A percentile compares a stretch with the other conserved stretches of the same genome.
Conservation (phyloP, 2,113 vertebrate species). For the Phalacrocorax aristotelis region DNA sequence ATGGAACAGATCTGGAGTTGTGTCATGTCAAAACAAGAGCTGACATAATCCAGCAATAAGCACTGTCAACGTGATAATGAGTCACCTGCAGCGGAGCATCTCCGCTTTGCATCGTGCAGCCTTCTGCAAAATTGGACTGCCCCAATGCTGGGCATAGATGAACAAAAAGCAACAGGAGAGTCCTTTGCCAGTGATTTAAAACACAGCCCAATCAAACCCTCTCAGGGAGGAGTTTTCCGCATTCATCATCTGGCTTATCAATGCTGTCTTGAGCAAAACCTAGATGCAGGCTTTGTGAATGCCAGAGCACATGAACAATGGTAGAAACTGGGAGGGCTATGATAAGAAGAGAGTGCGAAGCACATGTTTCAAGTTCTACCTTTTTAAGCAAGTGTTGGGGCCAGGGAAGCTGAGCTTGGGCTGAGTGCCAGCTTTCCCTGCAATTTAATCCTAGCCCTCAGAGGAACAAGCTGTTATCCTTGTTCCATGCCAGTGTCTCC, state of each 20-base stretch:
- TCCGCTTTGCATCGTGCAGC: not conserved
- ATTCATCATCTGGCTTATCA: constrained; percentile 57
- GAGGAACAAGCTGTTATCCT: constrained; percentile 65
- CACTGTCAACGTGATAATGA: not conserved
- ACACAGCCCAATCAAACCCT: not conserved
- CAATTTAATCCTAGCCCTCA: constrained; percentile 55
- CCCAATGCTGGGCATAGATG: not conserved
- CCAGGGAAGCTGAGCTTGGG: not conserved
- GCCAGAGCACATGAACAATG: constrained; percentile 56
- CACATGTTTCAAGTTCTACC: constrained; percentile 62
- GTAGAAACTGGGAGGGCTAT: not conserved
- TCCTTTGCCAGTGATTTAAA: not conserved
- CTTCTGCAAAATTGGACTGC: not conserved
- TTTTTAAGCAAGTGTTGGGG: constrained; percentile 53
- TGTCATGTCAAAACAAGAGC: not conserved
- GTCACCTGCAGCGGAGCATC: not conserved
- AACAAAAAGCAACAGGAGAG: not conserved
- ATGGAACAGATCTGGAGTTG: not conserved
- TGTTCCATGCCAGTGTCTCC: constrained; percentile 23
- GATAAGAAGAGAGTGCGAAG: constrained; percentile 51
- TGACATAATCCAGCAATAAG: not conserved
- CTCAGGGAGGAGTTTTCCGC: constrained; percentile 48
- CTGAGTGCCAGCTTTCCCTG: constrained; percentile 39
- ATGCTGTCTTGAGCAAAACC: constrained; percentile 5
- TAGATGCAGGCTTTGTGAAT: constrained; percentile 28